Percentiles rank a stretch among this genome's conserved stretches.
Evolutionary conservation across 2,888 invertebrate species (phyloP).

Genomic region (Iphiclides podalirius): DNA sequence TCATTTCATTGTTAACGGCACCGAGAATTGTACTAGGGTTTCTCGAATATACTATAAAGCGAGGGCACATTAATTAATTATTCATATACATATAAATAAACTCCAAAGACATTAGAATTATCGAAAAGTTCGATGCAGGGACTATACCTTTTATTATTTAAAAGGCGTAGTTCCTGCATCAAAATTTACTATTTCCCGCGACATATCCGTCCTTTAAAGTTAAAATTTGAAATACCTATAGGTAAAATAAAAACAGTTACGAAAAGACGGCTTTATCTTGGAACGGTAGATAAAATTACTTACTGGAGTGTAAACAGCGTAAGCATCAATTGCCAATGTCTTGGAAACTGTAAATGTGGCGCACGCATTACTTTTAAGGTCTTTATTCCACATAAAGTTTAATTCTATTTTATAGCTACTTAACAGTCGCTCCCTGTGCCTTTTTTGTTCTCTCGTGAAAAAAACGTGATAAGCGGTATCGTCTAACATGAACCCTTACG

Average conservation of each 20-base stretch:
- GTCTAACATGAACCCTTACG: too few relatives aligned
- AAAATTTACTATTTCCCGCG: too few relatives aligned
- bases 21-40: too few relatives aligned
- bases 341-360: constrained; percentile 35
- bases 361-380: constrained; percentile 20
- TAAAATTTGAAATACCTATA: constrained; percentile 12
- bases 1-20: too few relatives aligned
- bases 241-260: constrained; percentile 18
- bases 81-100: too few relatives aligned
- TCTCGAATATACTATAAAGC: too few relatives aligned
- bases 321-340: constrained; percentile 41
- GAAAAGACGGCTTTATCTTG: constrained; percentile 34
- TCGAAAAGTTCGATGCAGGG: too few relatives aligned
- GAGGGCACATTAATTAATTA: too few relatives aligned
- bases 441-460: background rate
- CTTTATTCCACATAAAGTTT: constrained; percentile 15
- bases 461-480: background rate
- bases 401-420: constrained; percentile 17
- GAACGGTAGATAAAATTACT: constrained; percentile 36
- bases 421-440: constrained; percentile 1
- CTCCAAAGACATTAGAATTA: too few relatives aligned
- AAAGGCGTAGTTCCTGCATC: too few relatives aligned
- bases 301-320: constrained; percentile 42
- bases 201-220: too few relatives aligned
- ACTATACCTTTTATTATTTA: too few relatives aligned